Percentiles rank a stretch among this genome's conserved stretches.
Conservation (phyloP, 2,113 vertebrate species). For the Alouatta palliata region DNA sequence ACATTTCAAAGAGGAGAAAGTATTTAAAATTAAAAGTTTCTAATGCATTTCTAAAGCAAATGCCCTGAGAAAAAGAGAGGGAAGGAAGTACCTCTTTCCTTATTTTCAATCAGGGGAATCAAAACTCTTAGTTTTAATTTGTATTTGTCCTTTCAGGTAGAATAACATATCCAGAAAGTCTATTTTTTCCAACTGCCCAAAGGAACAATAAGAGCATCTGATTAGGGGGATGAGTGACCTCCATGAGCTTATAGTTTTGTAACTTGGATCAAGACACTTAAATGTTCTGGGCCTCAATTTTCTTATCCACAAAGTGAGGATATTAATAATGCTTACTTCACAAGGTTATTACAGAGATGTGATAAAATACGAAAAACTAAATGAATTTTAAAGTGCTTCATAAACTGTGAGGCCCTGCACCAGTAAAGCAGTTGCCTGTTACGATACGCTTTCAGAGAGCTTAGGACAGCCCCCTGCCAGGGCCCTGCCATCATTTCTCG, state of each 20-base stretch:
- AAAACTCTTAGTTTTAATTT: not conserved
- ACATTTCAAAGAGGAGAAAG: not conserved
- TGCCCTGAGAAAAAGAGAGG: not conserved
- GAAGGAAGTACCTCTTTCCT: not conserved
- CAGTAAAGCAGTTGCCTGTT: not conserved
- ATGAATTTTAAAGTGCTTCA: not conserved
- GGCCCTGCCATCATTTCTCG: not conserved
- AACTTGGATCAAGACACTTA: not conserved
- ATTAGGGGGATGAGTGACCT: not conserved
- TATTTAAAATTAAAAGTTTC: not conserved
- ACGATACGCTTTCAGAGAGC: not conserved
- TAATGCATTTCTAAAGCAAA: not conserved
- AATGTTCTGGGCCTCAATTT: not conserved
- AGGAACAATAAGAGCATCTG: not conserved
- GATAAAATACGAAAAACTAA: not conserved
- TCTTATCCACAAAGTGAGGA: not conserved
- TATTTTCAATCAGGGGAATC: not conserved
- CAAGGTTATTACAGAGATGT: not conserved
- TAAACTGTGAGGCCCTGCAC: not conserved
- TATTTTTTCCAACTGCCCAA: not conserved
- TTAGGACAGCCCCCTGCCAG: not conserved
- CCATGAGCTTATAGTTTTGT: not conserved
- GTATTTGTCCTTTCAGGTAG: not conserved
- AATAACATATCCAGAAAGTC: not conserved
- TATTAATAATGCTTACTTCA: not conserved